Evolutionary conservation across 2,888 invertebrate species (phyloP).

Genomic region (Xanthia icteritia): DNA sequence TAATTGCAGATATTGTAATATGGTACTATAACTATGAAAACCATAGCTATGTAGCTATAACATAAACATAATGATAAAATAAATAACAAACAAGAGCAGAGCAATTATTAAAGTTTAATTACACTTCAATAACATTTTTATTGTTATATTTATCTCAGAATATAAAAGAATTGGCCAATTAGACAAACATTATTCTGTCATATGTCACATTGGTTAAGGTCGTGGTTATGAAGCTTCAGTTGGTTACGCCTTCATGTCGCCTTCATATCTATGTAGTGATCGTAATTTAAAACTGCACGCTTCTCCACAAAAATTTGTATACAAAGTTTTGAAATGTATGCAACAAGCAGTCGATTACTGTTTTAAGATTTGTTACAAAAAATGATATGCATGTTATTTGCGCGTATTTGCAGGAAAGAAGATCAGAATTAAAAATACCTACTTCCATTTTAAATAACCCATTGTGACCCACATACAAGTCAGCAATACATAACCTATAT

Average conservation of each 20-base stretch:
- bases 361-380: neutral
- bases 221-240: constrained; percentile 1
- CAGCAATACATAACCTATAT: neutral
- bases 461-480: neutral
- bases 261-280: neutral
- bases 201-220: constrained; percentile 14
- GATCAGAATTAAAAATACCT: neutral
- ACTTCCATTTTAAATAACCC: neutral
- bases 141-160: constrained; percentile 17
- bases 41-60: neutral
- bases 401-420: neutral
- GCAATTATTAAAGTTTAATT: constrained; percentile 18
- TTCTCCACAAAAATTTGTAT: neutral
- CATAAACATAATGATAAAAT: constrained; percentile 6
- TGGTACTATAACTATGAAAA: neutral
- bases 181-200: neutral
- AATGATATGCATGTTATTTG: neutral
- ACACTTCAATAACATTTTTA: constrained; percentile 11
- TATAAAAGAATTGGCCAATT: constrained; percentile 45
- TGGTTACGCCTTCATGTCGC: no score
- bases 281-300: neutral
- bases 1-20: neutral
- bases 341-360: neutral
- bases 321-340: neutral
- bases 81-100: constrained; percentile 20